These are phyloP conservation scores for Zelostemma sp. DNA, from an alignment of 1,140 invertebrate species.

Conservation along the genomic window DNA sequence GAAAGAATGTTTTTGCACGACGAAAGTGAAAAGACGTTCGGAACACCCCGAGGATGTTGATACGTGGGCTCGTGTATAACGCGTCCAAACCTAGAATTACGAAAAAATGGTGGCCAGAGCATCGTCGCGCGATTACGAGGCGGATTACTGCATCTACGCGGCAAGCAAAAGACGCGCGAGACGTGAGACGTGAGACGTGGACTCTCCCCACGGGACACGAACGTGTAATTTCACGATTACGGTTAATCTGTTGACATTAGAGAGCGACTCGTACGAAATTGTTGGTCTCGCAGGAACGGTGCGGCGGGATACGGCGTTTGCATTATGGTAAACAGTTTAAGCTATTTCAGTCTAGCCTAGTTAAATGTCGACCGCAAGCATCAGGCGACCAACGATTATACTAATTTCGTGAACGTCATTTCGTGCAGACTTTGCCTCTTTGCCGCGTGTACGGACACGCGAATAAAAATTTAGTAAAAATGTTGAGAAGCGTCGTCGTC, in stretches of 20 bases:
- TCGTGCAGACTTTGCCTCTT: neutral
- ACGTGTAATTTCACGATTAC: constrained; percentile 70
- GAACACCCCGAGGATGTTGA: too few species aligned
- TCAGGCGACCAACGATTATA: constrained; percentile 49
- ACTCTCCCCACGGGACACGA: constrained; percentile 56
- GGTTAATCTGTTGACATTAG: constrained; percentile 70
- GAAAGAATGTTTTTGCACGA: too few species aligned
- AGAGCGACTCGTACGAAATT: constrained; percentile 56
- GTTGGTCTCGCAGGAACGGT: constrained; percentile 48
- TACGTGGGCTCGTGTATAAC: constrained; percentile 18
- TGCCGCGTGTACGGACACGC: too few species aligned
- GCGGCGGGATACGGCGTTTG: constrained; percentile 21
- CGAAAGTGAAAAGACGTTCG: too few species aligned
- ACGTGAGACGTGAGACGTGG: too few species aligned
- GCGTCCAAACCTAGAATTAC: constrained; percentile 52
- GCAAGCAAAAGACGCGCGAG: constrained; percentile 50
- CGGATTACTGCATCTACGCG: constrained; percentile 50
- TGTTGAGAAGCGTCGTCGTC: too few species aligned
- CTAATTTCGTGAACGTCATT: constrained; percentile 46
- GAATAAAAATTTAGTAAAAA: too few species aligned
- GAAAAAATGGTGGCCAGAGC: constrained; percentile 42
- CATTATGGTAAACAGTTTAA: constrained; percentile 67
- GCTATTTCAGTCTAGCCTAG: constrained; percentile 48
- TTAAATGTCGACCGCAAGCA: constrained; percentile 21
- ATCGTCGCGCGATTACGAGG: constrained; percentile 48